These are phyloP conservation scores for Hecatera dysodea DNA, from an alignment of 2,888 invertebrate genomes.

Conservation along the genomic window DNA sequence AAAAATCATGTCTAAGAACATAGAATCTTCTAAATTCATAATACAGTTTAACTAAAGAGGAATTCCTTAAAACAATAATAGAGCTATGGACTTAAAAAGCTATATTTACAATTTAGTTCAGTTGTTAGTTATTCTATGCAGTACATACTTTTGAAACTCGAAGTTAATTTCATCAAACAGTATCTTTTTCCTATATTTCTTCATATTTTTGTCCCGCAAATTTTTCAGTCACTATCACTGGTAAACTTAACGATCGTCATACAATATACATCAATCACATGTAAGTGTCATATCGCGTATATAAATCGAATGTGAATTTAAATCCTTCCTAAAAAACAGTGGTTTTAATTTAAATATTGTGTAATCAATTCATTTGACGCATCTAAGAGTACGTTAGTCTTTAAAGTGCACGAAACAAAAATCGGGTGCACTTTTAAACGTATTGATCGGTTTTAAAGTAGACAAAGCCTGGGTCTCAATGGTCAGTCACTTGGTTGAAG, in stretches of 20 bases:
- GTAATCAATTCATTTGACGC: conserved; percentile 6
- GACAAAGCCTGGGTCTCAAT: background rate
- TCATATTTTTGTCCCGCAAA: conserved; percentile 12
- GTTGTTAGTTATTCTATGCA: conserved; percentile 41
- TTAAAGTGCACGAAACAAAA: conserved; percentile 13
- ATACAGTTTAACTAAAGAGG: conserved; percentile 62
- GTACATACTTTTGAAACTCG: conserved; percentile 26
- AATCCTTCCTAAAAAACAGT: conserved; percentile 12
- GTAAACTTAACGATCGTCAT: conserved; percentile 19
- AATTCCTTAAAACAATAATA: conserved; percentile 52
- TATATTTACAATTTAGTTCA: conserved; percentile 65
- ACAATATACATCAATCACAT: conserved; percentile 18
- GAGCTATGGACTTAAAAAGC: conserved; percentile 47
- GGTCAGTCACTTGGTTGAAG: background rate
- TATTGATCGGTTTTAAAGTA: conserved; percentile 17
- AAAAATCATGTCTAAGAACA: conserved; percentile 60
- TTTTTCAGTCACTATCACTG: conserved; percentile 15
- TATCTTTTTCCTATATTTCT: background rate
- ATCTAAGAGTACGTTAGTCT: conserved; percentile 18
- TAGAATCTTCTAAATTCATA: conserved; percentile 57
- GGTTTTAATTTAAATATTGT: conserved; percentile 18
- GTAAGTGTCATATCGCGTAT: conserved; percentile 6
- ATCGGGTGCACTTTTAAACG: conserved; percentile 16
- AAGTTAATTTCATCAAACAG: conserved; percentile 28
- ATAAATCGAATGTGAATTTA: conserved; percentile 17